Evolutionary conservation across 2,797 vertebrate genomes (phyloP), one percentile per base, ranked within the genome.

Genomic region (Limosa lapponica): DNA sequence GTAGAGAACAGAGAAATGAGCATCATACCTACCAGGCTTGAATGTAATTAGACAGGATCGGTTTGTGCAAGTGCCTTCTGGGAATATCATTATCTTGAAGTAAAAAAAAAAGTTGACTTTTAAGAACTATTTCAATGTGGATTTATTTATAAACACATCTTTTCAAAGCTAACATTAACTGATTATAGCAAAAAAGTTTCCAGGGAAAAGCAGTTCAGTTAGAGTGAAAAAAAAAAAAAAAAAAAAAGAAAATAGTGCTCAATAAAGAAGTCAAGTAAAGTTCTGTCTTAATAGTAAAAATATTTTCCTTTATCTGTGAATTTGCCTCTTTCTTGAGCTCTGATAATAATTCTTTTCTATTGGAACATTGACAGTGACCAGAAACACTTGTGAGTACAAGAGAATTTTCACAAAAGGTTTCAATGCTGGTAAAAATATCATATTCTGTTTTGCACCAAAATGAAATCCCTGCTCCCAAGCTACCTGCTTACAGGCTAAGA

Each of bases 71-170:
- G 99, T 99, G 96, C 99, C 99, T 94, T 99, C 99, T 82, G 99
- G 99, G 97, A 99, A 99, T 97, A 99, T 99, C 99, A 99, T 99
- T 95, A 99, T 99, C 99, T 99, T 96, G n/a, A 95, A 94, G 89
- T 46, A 93, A 91, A 95, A 93, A 87, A 87, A 90, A 80, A 92
- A 73, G 82, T 34, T 58, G 11, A 93, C 70, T 92, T 65, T 95
- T 82, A 93, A 83, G 74, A 82, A 90, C 34, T 74, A 82, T 54
- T 85, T 48, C 64, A 71, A 57, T 24, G 48, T 59, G 30, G 27
- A 41, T 70, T 95, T 82, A 91, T 72, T 95, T 88, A 95, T 48
- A 95, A 96, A 91, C 41, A 79, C 23, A 86, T 82, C 10, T 91
- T 93, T 88, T 85, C 65, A 91, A 94, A 95, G 36, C 37, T 69